Base-by-base conservation (phyloP, 2,797 vertebrate genomes). In the Tangara arthus region DNA sequence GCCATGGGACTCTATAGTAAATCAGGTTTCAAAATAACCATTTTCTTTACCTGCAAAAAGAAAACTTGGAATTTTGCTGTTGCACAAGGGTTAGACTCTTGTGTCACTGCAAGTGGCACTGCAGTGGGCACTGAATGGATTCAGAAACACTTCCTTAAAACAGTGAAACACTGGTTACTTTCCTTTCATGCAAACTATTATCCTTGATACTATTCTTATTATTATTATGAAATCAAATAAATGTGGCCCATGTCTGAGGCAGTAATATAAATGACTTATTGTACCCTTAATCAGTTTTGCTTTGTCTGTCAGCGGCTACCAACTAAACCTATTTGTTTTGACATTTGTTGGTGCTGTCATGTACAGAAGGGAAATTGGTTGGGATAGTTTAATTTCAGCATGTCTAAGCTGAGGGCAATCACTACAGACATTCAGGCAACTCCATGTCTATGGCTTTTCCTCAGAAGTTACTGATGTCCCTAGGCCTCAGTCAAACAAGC, bases 211-310 rank as follows among this genome's bases (percentile, higher is more conserved):
- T 92, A 23, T 46, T n/a, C 14, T 46, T 32, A 22, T 63, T 94
- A 22, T 26, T 94, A 22, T 26, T 95, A 95, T 22, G 96, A 71
- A 96, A 90, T 94, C 93, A 93, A 96, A 94, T 96, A 94, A 92
- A 83, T 70, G 34, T 60, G 12, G 6, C 46, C 83, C 78, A 93
- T 96, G 85, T 96, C 70, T 87, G 72, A 79, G 76, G 46, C 24
- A 71, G 70, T 49, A 65, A 94, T 89, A 94, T 50, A 82, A 94
- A 89, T 88, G 46, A 96, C 68, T 97, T 94, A 86, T 17, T 80
- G 47, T 77, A 93, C 39, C 80, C 73, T 96, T 94, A 83, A 86
- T 95, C 84, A 47, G 82, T 69, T 96, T 73, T 92, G 78, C 22
- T 97, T 95, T 94, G 91, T 94, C 70, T 76, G 56, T 93, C 94